Base-by-base conservation (phyloP, 2,888 invertebrate genomes). In the Tiphia femorata region DNA sequence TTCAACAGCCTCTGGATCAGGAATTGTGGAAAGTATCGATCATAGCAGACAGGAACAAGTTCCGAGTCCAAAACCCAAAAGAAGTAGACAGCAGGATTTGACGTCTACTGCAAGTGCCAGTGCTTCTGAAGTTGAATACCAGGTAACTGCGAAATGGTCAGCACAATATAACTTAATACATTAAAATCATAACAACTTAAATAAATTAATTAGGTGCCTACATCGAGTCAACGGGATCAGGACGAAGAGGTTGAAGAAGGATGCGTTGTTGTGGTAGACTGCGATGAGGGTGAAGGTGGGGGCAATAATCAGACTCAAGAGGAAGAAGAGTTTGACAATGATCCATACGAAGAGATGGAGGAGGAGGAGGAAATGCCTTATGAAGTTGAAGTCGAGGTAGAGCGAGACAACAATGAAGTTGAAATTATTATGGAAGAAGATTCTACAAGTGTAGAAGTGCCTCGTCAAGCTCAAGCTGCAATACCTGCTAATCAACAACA, bases 171-270 rank as follows among this genome's bases (percentile, higher is more conserved):
- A 25, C 14, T 14, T 23, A 41, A 7, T 20, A 29, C 50, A 35
- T 23, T 17, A 4, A 37, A 7, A 17, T 17, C 14, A 8, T 25
- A 6, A 10, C 17, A 17, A 41, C 7, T 17, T 35, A 12, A 40
- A 29, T 16, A 27, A 20, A 40, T 4, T 21, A 40, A 47, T 38
- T 35, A 94, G 85, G 93, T 94, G 54, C 94, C 94, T 5, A 94
- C 94, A 0, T 94, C 94, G 17, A 94, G 94, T 21, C 93, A 94
- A 74, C 88, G 94, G 56, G 94, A 94, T 79, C 94, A 94, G 78
- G 92, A 83, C 30, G 83, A 83, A 56, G 83, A 83, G 48, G 77
- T 77, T 8, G 85, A 94, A 74, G 93, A 94, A 77, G 93, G 93
- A 66, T 88, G 88, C 14, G 91, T 93, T 35, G 90, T 93, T 38